These are phyloP conservation scores for Hyposmocoma kahamanoa DNA, from an alignment of 1,140 invertebrate species.

Conservation along the genomic window DNA sequence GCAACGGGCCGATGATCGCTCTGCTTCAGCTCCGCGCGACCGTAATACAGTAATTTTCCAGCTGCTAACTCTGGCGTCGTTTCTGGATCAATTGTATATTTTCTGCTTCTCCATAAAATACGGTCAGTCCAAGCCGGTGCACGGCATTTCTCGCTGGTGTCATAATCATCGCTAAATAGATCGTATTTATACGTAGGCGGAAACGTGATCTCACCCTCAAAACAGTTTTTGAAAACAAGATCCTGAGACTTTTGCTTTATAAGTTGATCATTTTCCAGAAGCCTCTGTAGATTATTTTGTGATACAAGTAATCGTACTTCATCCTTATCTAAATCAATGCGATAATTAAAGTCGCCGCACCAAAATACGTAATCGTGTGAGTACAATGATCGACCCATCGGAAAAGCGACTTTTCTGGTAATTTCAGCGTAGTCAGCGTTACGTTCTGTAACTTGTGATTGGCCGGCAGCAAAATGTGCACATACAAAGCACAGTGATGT, in stretches of 20 bases:
- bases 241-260: constrained; percentile 85
- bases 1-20: constrained; percentile 98
- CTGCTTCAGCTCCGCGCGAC: constrained; percentile 95
- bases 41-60: constrained; percentile 92
- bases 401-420: constrained; percentile 93
- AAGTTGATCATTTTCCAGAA: constrained; percentile 94
- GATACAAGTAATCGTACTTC: constrained; percentile 92
- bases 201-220: constrained; percentile 94
- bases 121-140: constrained; percentile 99
- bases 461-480: constrained; percentile 98
- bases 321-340: constrained; percentile 96
- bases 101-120: constrained; percentile 90
- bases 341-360: constrained; percentile 99
- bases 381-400: constrained; percentile 92
- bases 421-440: constrained; percentile 98
- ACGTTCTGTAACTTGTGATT: constrained; percentile 94
- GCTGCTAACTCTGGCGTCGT: constrained; percentile 78
- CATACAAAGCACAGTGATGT: constrained; percentile 98
- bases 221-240: constrained; percentile 95
- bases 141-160: constrained; percentile 98
- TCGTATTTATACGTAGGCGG: constrained; percentile 99
- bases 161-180: constrained; percentile 98
- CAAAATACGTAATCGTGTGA: constrained; percentile 99
- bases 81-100: constrained; percentile 81
- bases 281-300: constrained; percentile 83